These are phyloP conservation scores for Zaprionus capensis DNA, from an alignment of 1,140 invertebrate genomes.

Conservation along the genomic window DNA sequence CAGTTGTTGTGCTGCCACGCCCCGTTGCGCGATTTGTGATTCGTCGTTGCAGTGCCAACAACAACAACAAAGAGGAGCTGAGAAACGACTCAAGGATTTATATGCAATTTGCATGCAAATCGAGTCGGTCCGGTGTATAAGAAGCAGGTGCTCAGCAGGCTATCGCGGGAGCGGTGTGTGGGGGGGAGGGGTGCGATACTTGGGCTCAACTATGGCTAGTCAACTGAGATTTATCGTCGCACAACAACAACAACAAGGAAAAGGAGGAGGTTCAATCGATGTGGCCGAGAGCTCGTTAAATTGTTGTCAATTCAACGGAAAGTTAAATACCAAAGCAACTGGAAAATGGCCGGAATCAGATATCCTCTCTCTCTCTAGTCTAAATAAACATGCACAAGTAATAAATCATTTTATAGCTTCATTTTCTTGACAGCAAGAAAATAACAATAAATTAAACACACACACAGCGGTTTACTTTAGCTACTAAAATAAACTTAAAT, in stretches of 20 bases:
- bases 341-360: slow-evolving; percentile 10
- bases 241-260: slow-evolving; percentile 16
- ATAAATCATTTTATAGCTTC: background rate
- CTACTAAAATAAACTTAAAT: background rate
- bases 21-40: background rate
- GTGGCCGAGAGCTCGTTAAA: slow-evolving; percentile 16
- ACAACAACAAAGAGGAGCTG: slow-evolving; percentile 1
- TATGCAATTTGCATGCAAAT: slow-evolving; percentile 58
- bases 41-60: slow-evolving; percentile 9
- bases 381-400: slow-evolving; percentile 2
- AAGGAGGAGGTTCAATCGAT: background rate
- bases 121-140: slow-evolving; percentile 31
- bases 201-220: slow-evolving; percentile 17
- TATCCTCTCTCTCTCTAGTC: background rate
- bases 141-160: background rate
- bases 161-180: background rate
- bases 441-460: slow-evolving; percentile 1
- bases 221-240: slow-evolving; percentile 50
- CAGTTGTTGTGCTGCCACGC: slow-evolving; percentile 9
- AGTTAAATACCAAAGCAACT: slow-evolving; percentile 19
- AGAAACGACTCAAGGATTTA: slow-evolving; percentile 59
- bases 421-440: background rate
- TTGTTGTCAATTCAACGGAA: slow-evolving; percentile 42
- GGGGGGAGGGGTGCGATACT: slow-evolving; percentile 10
- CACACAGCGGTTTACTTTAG: background rate